These are phyloP conservation scores for Psittacula cyanocephala DNA, from an alignment of 2,113 vertebrate species.

Conservation along the genomic window DNA sequence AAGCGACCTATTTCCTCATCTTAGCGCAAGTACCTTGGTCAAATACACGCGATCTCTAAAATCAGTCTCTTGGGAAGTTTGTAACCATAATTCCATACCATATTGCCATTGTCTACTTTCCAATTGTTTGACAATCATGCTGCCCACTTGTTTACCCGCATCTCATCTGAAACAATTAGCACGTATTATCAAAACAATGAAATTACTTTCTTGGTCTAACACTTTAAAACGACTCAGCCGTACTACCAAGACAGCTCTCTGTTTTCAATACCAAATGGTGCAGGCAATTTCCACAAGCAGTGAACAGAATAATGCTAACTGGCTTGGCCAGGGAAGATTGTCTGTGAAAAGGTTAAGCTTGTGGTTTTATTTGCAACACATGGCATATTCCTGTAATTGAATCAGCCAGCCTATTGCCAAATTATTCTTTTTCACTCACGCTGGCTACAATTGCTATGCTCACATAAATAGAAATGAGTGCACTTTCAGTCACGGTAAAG, in stretches of 20 bases:
- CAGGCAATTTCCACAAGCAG: background rate
- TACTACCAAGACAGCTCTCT: background rate
- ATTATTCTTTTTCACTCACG: background rate
- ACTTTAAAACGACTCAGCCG: background rate
- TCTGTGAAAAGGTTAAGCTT: background rate
- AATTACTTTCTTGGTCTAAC: background rate
- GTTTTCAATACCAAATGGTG: background rate
- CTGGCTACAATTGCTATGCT: background rate
- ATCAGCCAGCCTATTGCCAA: background rate
- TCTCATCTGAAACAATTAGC: background rate
- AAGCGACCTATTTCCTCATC: background rate
- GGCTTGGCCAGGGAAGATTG: rapidly evolving
- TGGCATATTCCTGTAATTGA: background rate
- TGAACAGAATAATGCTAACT: background rate
- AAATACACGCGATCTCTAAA: background rate
- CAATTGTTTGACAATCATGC: background rate
- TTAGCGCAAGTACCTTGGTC: rapidly evolving
- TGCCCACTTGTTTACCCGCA: background rate
- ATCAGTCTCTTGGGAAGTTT: background rate
- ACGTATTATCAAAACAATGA: background rate
- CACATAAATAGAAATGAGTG: background rate
- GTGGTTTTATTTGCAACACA: too few species aligned
- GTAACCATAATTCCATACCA: rapidly evolving
- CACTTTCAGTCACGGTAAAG: background rate
- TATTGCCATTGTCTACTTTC: background rate